Evolutionary conservation across 2,888 invertebrate species (phyloP).

Genomic region (Barypeithes pellucidus): DNA sequence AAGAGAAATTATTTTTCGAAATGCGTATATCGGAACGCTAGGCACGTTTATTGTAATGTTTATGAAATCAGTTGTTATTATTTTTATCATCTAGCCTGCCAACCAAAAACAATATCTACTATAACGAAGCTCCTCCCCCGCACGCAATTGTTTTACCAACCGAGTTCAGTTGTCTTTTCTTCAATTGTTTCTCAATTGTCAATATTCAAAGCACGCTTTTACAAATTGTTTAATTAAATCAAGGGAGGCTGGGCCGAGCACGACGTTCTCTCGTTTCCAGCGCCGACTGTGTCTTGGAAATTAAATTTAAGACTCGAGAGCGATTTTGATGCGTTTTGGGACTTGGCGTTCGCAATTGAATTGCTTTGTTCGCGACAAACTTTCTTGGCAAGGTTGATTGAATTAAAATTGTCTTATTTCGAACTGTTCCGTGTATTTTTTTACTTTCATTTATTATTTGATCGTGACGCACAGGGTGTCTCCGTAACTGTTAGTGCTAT

Average conservation of each 20-base stretch:
- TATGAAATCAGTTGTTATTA: too few species aligned
- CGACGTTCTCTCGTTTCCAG: constrained; percentile 53
- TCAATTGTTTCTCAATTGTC: constrained; percentile 51
- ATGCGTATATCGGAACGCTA: too few species aligned
- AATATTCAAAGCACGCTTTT: constrained; percentile 69
- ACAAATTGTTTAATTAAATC: constrained; percentile 71
- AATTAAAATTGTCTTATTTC: constrained; percentile 52
- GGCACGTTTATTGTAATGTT: too few species aligned
- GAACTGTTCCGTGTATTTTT: not conserved
- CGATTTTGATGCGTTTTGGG: constrained; percentile 54
- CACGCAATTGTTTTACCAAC: constrained; percentile 21
- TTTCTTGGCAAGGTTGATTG: constrained; percentile 52
- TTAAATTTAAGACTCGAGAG: constrained; percentile 55
- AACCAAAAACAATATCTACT: constrained; percentile 6
- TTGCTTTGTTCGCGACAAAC: constrained; percentile 54
- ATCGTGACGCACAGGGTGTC: too few species aligned
- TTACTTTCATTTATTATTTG: too few species aligned
- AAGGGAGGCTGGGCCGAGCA: constrained; percentile 59
- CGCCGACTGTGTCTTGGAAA: constrained; percentile 61
- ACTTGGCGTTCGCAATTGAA: constrained; percentile 50
- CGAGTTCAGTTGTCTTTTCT: constrained; percentile 38
- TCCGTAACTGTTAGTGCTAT: too few species aligned
- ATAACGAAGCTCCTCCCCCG: not conserved
- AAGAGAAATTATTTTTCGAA: too few species aligned
- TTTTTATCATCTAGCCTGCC: not conserved